Evolutionary conservation across 2,888 invertebrate species (phyloP), one percentile per base, ranked within the genome.

Genomic region (Orthonevra nobilis): DNA sequence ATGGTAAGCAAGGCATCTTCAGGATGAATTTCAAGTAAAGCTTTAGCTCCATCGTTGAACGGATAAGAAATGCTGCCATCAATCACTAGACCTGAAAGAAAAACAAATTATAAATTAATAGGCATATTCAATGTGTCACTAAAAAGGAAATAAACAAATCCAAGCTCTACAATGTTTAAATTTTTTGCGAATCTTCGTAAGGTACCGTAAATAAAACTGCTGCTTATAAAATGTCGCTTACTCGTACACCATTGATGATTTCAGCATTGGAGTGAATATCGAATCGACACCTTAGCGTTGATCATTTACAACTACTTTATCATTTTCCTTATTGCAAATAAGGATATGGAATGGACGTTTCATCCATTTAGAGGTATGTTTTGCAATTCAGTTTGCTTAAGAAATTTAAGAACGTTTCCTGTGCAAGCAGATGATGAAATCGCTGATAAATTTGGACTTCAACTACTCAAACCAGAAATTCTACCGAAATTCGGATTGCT

Each of bases 21-120:
- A 0, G 96, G 95, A 82, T 93, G 90, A 20, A 95, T 93, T 89
- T 97, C 96, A 9, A 99, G 89, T 5, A 93, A 87, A 0, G 96
- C 98, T 81, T 94, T 92, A 0, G 97, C 94, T 1, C 99, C 99
- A 86, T 97, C 96, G 89, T 98, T 98, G 89, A 99, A 99, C 0
- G 94, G 93, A 86, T 96, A 96, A 0, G 96, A 96, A 10, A 97
- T 93, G 81, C 97, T 96, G 19, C 99, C 99, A 87, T 99, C 99
- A 15, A 99, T 93, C 0, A 99, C 98, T 12, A 99, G 90, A 86
- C 95, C 94, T 92, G 79, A 42, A 28, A 10, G 40, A 56, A 42
- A 70, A 60, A 34, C 10, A n/a, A 54, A 19, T n/a, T n/a, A n/a
- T n/a, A 42, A 36, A 20, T 40, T 28, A 52, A 6, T n/a, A n/a